A percentile compares a stretch with the other conserved stretches of the same genome.
Conservation (phyloP, 2,797 vertebrate genomes). For the Parambassis ranga region DNA sequence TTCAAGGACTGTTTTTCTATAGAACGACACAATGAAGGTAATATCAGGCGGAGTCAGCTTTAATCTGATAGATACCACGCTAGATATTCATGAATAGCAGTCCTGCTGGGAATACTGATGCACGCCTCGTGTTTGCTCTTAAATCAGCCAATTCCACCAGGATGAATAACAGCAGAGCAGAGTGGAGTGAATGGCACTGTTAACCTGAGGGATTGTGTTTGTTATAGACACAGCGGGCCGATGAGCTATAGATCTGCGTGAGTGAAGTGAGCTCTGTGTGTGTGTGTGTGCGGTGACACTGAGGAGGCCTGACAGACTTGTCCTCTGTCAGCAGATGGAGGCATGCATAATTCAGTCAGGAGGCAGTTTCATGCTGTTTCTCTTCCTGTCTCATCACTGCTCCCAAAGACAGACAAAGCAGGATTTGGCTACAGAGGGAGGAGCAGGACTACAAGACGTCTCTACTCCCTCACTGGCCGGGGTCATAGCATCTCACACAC, state of each 20-base stretch:
- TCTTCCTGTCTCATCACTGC: constrained; percentile 72
- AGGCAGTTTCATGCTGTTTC: constrained; percentile 79
- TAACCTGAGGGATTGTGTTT: constrained; percentile 41
- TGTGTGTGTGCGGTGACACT: constrained; percentile 58
- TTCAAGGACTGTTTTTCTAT: background rate
- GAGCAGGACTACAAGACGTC: constrained; percentile 11
- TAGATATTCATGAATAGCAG: background rate
- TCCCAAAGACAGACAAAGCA: constrained; percentile 59
- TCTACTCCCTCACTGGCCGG: constrained; percentile 4
- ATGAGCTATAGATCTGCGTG: constrained; percentile 38
- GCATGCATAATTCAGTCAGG: constrained; percentile 81
- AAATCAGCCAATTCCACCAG: constrained; percentile 13
- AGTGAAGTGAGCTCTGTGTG: constrained; percentile 24
- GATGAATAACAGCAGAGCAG: constrained; percentile 6
- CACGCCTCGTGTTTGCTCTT: constrained; percentile 17
- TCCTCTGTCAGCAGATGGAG: constrained; percentile 81
- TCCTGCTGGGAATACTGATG: constrained; percentile 27
- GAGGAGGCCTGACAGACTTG: constrained; percentile 76
- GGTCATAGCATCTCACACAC: constrained; percentile 12
- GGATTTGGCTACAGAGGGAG: constrained; percentile 40
- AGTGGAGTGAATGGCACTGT: constrained; percentile 31
- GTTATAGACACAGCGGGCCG: constrained; percentile 12
- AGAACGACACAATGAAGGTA: background rate
- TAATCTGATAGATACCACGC: background rate
- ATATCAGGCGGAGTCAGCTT: background rate